Evolutionary conservation across 2,888 invertebrate genomes (phyloP), one percentile per base, ranked within the genome.

Genomic region (Noctua comes): DNA sequence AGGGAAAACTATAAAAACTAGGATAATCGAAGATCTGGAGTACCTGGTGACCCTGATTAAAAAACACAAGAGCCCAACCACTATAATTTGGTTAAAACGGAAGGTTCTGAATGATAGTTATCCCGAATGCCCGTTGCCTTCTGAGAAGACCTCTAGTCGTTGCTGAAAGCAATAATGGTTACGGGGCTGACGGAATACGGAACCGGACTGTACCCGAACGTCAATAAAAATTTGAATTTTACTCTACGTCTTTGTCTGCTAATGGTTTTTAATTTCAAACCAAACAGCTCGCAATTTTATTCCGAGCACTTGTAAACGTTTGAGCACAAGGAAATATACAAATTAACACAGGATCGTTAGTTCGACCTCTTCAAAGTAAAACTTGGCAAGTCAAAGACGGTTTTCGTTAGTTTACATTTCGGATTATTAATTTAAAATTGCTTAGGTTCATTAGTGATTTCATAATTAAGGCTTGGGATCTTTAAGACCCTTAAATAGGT

Each of bases 401-500:
- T 65, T 73, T 65, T 48, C 27, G 21, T n/a, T 27, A 48, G 57
- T 79, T 65, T 74, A 82, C 31, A n/a, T 11, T 82, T 48, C 24
- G 8, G 31, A 79, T 82, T 57, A 66, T 82, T 57, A 8, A 73
- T 82, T 57, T 66, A 57, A 66, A 65, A 73, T 66, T 57, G 31
- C 48, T 66, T n/a, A 7, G 2, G 31, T 73, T 74, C 65, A 82
- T 73, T 82, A 79, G 46, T 40, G 40, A 36, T 57, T 27, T 27
- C 21, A 18, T 57, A 73, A 68, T 13, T 36, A 40, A 24, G 21
- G n/a, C 21, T 65, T 43, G 18, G 6, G 36, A 36, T 57, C 43
- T 46, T 18, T 18, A 46, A 18, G 31, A 40, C 18, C 16, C 18
- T 68, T 46, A 16, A 66, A 66, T 24, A 36, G 27, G n/a, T 24